Evolutionary conservation across 2,797 vertebrate species (phyloP), one percentile per base, ranked within the genome.

Genomic region (Chaenodraco wilsoni): DNA sequence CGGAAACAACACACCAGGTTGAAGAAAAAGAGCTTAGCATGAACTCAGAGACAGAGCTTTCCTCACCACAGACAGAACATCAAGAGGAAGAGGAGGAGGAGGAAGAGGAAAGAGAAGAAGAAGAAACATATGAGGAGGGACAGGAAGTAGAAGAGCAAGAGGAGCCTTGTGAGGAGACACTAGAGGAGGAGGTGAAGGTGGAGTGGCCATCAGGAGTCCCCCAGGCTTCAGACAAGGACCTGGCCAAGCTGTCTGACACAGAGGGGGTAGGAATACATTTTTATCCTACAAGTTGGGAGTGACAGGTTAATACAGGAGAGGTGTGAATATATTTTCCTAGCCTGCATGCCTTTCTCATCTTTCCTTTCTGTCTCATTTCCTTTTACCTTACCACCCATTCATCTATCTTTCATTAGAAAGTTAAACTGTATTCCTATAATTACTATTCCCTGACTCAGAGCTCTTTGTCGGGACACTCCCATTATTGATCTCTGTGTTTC

Each of bases 221-320:
- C 56, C 94, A 94, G 70, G 93, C 95, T 74, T 97, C 96, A 52
- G 95, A 96, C 61, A 96, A 98, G 81, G 96, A 97, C 78, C 95
- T 98, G 84, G 96, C 94, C 81, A 96, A 95, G 78, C 95, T 95
- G 81, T 97, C 97, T 88, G 87, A 96, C 88, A 92, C 95, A 75
- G 95, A 96, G 61, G 96, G 96, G 97, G 98, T 99, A 93, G 16
- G 88, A 55, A 45, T 31, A 58, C 59, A 40, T 59, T 44, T 46
- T 49, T 45, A n/a, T 40, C 50, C 14, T 12, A 51, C 50, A 37
- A 37, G 33, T 37, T 37, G 33, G 33, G 33, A 37, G 33, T 37
- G 33, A 37, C 33, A 37, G 33, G 59, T 59, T 13, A 13, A 41
- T 41, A 46, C 4, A 40, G 55, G 5, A 56, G 15, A 19, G 40